Percentiles rank a stretch among this genome's conserved stretches.
phyloP scores from a whole-genome alignment of 64 coral and sea anemone genomes.

The Astreopora myriophthalma region DNA sequence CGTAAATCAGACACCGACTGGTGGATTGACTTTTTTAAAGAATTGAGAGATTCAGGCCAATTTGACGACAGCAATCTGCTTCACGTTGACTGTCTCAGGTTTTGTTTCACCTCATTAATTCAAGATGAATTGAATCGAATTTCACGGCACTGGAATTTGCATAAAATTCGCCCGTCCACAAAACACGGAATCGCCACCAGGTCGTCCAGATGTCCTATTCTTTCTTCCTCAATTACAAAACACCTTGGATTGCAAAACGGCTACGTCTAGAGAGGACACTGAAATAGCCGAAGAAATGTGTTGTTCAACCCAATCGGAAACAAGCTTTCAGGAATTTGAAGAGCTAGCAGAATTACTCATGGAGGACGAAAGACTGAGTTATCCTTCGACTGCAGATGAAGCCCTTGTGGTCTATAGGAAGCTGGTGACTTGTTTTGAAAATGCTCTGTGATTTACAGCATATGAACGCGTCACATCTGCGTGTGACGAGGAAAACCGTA shows the following conservation, averaged over 20 bases:
- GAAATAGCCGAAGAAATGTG: conserved; percentile 15
- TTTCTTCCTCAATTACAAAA: conserved; percentile 17
- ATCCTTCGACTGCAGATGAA: too few relatives aligned
- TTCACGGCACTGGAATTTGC: conserved; percentile 55
- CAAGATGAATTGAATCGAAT: conserved; percentile 54
- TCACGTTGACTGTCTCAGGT: conserved; percentile 52
- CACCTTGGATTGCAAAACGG: neutral
- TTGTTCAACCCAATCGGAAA: neutral
- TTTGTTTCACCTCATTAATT: conserved; percentile 48
- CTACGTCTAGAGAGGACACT: neutral
- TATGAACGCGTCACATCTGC: too few relatives aligned
- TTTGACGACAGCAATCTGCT: conserved; percentile 44
- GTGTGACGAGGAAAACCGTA: too few relatives aligned
- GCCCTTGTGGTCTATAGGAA: too few relatives aligned
- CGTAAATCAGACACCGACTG: conserved; percentile 24
- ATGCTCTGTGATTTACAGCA: too few relatives aligned
- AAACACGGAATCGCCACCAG: conserved; percentile 49
- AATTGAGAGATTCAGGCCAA: conserved; percentile 35
- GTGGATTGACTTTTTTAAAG: conserved; percentile 64
- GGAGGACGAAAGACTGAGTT: too few relatives aligned
- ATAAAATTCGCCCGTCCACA: conserved; percentile 17
- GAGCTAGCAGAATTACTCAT: too few relatives aligned
- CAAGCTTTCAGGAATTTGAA: too few relatives aligned
- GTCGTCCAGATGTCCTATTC: conserved; percentile 58
- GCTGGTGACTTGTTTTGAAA: too few relatives aligned